Conservation (phyloP, 23 tunicate species). For the Botrylloides violaceus region DNA sequence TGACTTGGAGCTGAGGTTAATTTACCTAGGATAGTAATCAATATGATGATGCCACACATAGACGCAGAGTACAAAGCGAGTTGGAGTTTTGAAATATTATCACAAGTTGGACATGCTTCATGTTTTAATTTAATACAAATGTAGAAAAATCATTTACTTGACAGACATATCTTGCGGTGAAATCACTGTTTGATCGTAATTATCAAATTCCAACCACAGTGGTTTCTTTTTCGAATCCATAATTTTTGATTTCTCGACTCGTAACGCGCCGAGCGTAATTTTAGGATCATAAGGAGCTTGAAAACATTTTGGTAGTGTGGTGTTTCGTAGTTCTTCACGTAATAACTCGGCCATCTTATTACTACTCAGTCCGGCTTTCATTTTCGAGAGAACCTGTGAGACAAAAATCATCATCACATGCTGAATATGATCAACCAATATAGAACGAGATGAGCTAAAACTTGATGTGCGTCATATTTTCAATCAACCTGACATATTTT, state of each 20-base stretch:
- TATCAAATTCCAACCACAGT: slow-evolving; percentile 76
- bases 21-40: no score
- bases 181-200: slow-evolving; percentile 45
- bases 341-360: slow-evolving; percentile 32
- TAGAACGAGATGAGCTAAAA: no score
- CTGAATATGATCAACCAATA: no score
- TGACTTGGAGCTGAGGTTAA: not conserved
- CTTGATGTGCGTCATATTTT: no score
- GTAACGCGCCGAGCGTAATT: slow-evolving; percentile 49
- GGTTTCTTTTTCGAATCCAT: slow-evolving; percentile 95
- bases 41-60: no score
- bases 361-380: slow-evolving; percentile 26
- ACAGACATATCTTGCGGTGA: slow-evolving; percentile 24
- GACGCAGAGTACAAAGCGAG: no score
- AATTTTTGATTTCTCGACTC: slow-evolving; percentile 49
- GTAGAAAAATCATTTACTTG: slow-evolving; percentile 20
- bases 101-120: not conserved
- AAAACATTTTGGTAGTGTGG: slow-evolving; percentile 39
- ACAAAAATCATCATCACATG: no score
- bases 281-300: slow-evolving; percentile 92
- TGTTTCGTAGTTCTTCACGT: slow-evolving; percentile 29
- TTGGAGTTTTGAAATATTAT: no score
- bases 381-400: not conserved
- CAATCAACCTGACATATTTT: no score
- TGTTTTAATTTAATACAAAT: not conserved